Conservation (phyloP, 92 coral and sea anemone genomes). For the Porites rus region DNA sequence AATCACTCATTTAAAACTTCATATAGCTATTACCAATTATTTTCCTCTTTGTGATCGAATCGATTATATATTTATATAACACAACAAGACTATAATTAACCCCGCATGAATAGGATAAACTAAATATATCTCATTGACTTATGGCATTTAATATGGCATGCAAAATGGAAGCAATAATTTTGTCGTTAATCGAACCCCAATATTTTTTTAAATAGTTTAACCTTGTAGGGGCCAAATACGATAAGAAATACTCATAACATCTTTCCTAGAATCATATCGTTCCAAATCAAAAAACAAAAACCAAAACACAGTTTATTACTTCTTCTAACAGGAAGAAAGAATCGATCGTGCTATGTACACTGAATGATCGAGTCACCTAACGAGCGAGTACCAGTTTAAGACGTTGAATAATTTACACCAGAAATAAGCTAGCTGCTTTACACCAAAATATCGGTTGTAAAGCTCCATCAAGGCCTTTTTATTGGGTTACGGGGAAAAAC, state of each 20-base stretch:
- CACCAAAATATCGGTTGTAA: not conserved
- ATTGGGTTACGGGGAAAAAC: not conserved
- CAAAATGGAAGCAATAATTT: not conserved
- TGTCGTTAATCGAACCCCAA: not conserved
- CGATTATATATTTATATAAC: no score
- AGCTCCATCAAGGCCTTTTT: not conserved
- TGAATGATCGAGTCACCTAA: not conserved
- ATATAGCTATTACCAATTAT: no score
- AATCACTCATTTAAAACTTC: no score
- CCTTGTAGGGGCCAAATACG: not conserved
- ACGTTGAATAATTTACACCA: constrained; percentile 37
- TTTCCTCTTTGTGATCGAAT: no score
- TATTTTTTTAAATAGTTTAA: no score
- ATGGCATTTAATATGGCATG: no score
- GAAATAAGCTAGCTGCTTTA: constrained; percentile 43
- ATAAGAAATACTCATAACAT: not conserved
- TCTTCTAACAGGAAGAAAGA: not conserved
- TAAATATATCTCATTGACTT: no score
- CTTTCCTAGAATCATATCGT: not conserved
- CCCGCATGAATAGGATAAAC: no score
- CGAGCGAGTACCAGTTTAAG: constrained; percentile 33
- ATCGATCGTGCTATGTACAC: not conserved
- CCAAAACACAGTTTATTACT: no score
- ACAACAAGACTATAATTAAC: no score
- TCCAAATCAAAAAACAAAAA: not conserved